These are phyloP conservation scores for Hylaea fasciaria DNA, from an alignment of 2,888 invertebrate genomes.

Conservation along the genomic window DNA sequence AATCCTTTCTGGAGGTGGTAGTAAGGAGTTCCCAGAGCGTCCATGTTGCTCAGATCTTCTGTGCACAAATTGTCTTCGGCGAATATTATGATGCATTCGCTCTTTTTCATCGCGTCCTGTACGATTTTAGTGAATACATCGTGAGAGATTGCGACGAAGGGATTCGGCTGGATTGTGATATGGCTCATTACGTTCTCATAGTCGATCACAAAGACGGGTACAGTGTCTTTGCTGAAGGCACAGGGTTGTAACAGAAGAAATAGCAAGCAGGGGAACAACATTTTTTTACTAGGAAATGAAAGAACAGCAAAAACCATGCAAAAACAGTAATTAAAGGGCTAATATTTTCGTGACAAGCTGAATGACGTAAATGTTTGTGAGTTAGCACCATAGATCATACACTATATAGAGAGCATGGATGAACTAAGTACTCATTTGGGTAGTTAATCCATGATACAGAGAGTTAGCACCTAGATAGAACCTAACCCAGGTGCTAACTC, in stretches of 20 bases:
- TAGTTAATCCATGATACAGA: no score
- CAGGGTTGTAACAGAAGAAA: slow-evolving; percentile 26
- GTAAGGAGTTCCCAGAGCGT: slow-evolving; percentile 59
- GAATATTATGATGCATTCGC: slow-evolving; percentile 59
- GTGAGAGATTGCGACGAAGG: slow-evolving; percentile 53
- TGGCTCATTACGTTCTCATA: slow-evolving; percentile 47
- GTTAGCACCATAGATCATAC: no score
- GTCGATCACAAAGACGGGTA: slow-evolving; percentile 66
- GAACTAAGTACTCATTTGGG: no score
- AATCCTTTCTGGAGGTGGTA: slow-evolving; percentile 51
- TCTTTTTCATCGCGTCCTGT: slow-evolving; percentile 47
- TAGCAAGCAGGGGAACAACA: slow-evolving; percentile 11
- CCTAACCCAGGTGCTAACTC: no score
- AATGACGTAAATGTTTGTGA: no score
- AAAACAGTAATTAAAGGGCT: no score
- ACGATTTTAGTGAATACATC: slow-evolving; percentile 54
- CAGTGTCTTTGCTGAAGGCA: slow-evolving; percentile 42
- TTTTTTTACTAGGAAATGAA: no score
- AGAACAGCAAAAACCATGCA: no score
- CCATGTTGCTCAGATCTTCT: slow-evolving; percentile 64
- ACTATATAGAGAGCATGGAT: no score
- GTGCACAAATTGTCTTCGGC: slow-evolving; percentile 61
- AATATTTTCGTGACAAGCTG: no score
- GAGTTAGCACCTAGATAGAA: no score
- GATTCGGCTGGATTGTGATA: slow-evolving; percentile 50